phyloP scores from a whole-genome alignment of 2,113 vertebrate species.

The Stercorarius parasiticus region DNA sequence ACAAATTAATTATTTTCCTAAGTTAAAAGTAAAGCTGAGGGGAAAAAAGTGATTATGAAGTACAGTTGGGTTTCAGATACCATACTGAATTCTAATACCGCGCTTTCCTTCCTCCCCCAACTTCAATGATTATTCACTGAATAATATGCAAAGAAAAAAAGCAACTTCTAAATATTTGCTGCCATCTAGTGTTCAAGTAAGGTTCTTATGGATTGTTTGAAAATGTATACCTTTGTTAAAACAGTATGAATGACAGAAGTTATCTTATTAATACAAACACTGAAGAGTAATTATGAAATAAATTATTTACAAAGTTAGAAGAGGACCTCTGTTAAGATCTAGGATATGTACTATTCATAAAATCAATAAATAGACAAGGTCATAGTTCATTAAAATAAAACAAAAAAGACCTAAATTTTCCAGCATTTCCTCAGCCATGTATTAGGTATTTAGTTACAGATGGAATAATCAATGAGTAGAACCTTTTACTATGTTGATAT shows the following conservation, averaged over 20 bases:
- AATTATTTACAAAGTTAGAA: background rate
- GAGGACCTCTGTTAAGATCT: background rate
- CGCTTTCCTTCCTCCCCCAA: background rate
- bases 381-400: background rate
- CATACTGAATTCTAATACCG: background rate
- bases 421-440: background rate
- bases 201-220: background rate
- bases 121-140: slow-evolving; percentile 18
- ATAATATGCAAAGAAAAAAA: slow-evolving; percentile 33
- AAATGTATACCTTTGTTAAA: background rate
- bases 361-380: background rate
- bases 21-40: background rate
- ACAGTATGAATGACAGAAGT: background rate
- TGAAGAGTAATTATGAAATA: background rate
- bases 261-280: background rate
- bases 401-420: background rate
- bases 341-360: background rate
- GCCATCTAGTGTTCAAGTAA: slow-evolving; percentile 71
- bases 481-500: background rate
- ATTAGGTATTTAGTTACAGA: background rate
- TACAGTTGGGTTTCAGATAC: background rate
- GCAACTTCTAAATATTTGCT: slow-evolving; percentile 69
- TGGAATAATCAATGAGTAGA: background rate
- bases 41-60: background rate
- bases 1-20: background rate